Conservation (phyloP, 2,888 invertebrate species). For the Microchrysa polita region DNA sequence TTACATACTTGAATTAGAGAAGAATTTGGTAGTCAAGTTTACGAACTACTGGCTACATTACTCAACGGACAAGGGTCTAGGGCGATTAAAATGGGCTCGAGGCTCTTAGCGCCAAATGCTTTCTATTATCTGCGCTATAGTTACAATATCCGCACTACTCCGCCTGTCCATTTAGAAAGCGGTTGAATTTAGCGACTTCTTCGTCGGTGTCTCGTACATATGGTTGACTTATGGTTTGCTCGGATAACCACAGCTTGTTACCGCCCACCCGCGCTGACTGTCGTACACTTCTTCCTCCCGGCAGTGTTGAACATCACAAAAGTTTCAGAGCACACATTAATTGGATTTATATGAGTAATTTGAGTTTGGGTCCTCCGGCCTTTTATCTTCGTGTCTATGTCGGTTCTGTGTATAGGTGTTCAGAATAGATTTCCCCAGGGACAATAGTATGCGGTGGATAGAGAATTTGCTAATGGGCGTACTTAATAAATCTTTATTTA, state of each 20-base stretch:
- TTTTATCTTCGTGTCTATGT: background rate
- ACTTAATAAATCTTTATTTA: slow-evolving; percentile 31
- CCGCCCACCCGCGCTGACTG: background rate
- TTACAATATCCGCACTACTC: background rate
- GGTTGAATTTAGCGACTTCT: too few relatives aligned
- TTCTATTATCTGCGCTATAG: too few relatives aligned
- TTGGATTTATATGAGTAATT: slow-evolving; percentile 33
- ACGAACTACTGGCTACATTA: too few relatives aligned
- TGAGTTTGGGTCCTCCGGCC: background rate
- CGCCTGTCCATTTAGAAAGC: background rate
- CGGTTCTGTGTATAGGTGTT: background rate
- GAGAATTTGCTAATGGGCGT: slow-evolving; percentile 29
- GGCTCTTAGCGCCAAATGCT: too few relatives aligned
- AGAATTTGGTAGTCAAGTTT: too few relatives aligned
- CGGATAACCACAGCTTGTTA: background rate
- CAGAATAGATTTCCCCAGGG: slow-evolving; percentile 16
- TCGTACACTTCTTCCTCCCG: too few relatives aligned
- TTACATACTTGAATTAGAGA: too few relatives aligned
- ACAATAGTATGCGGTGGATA: background rate
- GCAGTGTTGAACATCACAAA: slow-evolving; percentile 15
- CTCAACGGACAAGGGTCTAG: too few relatives aligned
- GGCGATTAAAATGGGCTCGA: too few relatives aligned
- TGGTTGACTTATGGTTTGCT: background rate
- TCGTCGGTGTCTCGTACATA: too few relatives aligned
- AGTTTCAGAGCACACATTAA: slow-evolving; percentile 31